Base-by-base conservation (phyloP, 30 jellyfish, hydroid and myxozoan species). In the Aurelia sp. region DNA sequence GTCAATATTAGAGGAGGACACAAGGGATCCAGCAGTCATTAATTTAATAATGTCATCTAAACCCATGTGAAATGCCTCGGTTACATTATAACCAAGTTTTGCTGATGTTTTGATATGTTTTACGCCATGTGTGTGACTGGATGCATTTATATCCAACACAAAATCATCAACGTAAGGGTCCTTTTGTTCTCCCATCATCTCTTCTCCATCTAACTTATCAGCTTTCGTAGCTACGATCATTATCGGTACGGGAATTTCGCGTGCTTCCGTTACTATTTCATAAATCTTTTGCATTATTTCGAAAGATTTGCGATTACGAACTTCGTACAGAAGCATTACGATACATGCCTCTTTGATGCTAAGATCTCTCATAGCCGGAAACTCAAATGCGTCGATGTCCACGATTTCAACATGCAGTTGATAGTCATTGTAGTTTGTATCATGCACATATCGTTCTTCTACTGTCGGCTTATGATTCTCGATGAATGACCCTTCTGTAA, bases 361-460 rank as follows among this genome's bases (percentile, higher is more conserved):
- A 59, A 82, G 62, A 57, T 82, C 92, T 31, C 92, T 27, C 82
- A 67, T 75, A 6, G 92, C 86, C 51, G 92, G 92, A 47, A 82
- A 82, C 22, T 82, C 92, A 30, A 82, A 82, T n/a, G 92, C 78
- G 67, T 69, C 86, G 33, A 82, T 82, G 6, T 82, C 92, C 4
- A 82, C 60, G 63, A 82, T 70, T 82, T 82, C 92, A 19, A 67
- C 40, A 58, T 82, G 78, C 4, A 82, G 20, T 57, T 82, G 69
- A 16, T 50, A 51, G 3, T 30, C 61, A 4, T 69, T 75, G 18
- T 53, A 18, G 15, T 55, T 35, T 6, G 72, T 9, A 11, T 82
- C 80, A 31, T 69, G 38, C 19, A 76, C 69, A 57, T 59, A 82
- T 18, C 92, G 82, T 8, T 82, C 92, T 38, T 82, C 92, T 9